Evolutionary conservation across 2,888 invertebrate genomes (phyloP).

Genomic region (Lysandra coridon): DNA sequence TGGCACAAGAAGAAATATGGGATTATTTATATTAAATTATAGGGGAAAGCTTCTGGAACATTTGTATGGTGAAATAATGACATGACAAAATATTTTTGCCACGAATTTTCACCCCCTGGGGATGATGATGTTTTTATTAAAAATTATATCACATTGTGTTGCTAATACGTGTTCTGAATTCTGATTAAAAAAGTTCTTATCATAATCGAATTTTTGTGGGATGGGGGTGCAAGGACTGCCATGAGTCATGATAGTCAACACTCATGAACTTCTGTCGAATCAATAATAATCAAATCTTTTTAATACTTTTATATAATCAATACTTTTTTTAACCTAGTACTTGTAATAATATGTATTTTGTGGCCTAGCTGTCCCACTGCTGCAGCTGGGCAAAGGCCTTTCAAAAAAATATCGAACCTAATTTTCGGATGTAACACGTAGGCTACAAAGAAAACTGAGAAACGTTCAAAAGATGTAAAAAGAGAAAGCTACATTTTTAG

Average conservation of each 20-base stretch:
- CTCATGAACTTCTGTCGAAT: neutral
- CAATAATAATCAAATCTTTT: neutral
- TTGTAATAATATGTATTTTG: no score
- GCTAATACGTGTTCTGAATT: conserved; percentile 5
- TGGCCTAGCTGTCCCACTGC: no score
- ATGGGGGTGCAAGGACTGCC: neutral
- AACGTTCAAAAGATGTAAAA: no score
- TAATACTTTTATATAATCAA: no score
- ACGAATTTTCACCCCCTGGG: conserved; percentile 21
- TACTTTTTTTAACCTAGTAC: no score
- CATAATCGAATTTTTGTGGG: neutral
- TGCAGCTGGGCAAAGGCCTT: no score
- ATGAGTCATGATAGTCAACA: neutral
- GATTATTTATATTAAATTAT: conserved; percentile 72
- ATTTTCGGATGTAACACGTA: no score
- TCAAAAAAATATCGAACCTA: no score
- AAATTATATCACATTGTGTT: conserved; percentile 17
- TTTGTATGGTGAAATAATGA: conserved; percentile 33
- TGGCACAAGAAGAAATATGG: conserved; percentile 57
- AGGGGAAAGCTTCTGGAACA: conserved; percentile 42
- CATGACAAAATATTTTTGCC: conserved; percentile 29
- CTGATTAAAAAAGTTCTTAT: conserved; percentile 1
- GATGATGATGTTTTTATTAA: conserved; percentile 20
- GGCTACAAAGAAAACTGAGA: no score
- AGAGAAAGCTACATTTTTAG: no score